phyloP scores from a whole-genome alignment of 2,888 invertebrate species.

The Oscheius onirici region DNA sequence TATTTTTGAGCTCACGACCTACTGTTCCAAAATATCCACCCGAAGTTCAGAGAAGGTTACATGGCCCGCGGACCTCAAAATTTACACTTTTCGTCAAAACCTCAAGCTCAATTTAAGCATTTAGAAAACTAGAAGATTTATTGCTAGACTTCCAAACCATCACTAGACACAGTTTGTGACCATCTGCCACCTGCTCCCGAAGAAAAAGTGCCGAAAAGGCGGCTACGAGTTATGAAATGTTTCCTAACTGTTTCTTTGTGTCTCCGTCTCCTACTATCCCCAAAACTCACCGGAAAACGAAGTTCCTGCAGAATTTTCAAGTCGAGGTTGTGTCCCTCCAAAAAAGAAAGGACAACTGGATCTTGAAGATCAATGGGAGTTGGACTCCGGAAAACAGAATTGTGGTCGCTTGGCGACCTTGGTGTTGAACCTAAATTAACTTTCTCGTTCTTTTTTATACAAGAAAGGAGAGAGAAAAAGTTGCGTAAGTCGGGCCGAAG shows the following conservation, averaged over 20 bases:
- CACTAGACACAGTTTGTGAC: no score
- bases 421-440: slow-evolving; percentile 21
- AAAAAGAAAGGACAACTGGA: neutral
- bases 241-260: neutral
- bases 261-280: neutral
- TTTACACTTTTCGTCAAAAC: no score
- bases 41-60: no score
- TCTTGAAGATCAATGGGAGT: slow-evolving; percentile 36
- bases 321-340: neutral
- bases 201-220: neutral
- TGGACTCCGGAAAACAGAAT: slow-evolving; percentile 26
- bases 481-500: neutral
- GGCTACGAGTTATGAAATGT: neutral
- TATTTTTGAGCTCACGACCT: no score
- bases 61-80: no score
- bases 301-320: slow-evolving; percentile 2
- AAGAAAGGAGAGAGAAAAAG: neutral
- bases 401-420: slow-evolving; percentile 32
- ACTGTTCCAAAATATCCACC: no score
- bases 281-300: slow-evolving; percentile 16
- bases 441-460: neutral
- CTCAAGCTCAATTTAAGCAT: no score
- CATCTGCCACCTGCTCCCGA: no score
- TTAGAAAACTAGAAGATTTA: no score
- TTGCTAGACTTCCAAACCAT: no score